Evolutionary conservation across 2,888 invertebrate genomes (phyloP).

Genomic region (Sesia bembeciformis): DNA sequence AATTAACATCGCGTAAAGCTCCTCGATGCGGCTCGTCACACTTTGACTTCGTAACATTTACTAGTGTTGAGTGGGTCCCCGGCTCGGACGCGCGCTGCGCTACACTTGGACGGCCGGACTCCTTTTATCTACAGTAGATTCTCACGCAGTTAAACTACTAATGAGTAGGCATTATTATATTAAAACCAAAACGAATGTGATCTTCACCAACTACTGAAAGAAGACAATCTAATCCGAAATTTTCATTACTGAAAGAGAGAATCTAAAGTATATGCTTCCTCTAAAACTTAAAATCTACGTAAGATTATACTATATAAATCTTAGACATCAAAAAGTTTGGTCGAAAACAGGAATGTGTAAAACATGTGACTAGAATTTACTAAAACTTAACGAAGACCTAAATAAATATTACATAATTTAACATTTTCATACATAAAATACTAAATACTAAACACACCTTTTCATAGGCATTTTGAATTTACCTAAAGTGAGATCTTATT

Average conservation of each 20-base stretch:
- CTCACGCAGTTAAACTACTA: too few relatives aligned
- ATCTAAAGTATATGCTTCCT: too few relatives aligned
- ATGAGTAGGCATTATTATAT: too few relatives aligned
- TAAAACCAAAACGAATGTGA: too few relatives aligned
- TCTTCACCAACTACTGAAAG: too few relatives aligned
- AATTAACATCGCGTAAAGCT: constrained; percentile 52
- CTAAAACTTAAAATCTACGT: too few relatives aligned
- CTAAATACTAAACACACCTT: constrained; percentile 16
- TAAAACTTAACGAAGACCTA: constrained; percentile 70
- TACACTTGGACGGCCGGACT: too few relatives aligned
- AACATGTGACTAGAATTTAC: constrained; percentile 74
- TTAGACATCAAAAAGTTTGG: constrained; percentile 54
- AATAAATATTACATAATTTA: constrained; percentile 64
- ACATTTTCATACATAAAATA: constrained; percentile 46
- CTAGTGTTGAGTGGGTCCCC: background rate
- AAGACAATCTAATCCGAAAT: too few relatives aligned
- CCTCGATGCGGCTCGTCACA: constrained; percentile 14
- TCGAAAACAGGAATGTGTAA: constrained; percentile 73
- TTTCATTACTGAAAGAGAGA: too few relatives aligned
- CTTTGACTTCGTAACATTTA: constrained; percentile 18
- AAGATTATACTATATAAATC: constrained; percentile 9
- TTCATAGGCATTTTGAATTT: constrained; percentile 28
- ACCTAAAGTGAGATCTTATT: constrained; percentile 57
- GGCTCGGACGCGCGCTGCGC: background rate
- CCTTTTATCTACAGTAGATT: too few relatives aligned